Evolutionary conservation across 1,140 invertebrate genomes (phyloP), one percentile per base, ranked within the genome.

Genomic region (Habropoda laboriosa): DNA sequence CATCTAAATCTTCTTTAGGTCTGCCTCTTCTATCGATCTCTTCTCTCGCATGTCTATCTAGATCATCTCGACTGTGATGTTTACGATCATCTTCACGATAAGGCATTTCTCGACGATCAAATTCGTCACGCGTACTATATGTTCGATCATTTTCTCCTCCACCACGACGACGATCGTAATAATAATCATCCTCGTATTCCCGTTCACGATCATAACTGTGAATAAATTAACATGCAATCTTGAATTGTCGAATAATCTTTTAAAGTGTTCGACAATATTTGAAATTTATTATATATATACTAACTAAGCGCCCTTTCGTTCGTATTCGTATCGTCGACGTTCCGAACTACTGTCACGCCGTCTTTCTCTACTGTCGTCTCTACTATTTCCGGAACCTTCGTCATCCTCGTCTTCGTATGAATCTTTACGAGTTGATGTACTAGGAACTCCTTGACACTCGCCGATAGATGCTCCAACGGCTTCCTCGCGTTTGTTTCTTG

Each of bases 181-280:
- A 94, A 79, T 94, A 94, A 80, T 94, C 93, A 30, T 93, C 92
- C 4, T 93, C 91, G 49, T 89, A 93, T 32, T 92, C 91, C 1
- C 90, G 89, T 38, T 92, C 91, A 8, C 91, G 87, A 66, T 92
- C 91, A 21, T 91, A 91, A 51, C 90, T 92, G 27, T 71, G 90
- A 87, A 3, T 16, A 55, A 58, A n/a, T 66, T 24, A 38, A 27
- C n/a, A 61, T 45, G 42, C 16, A 42, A 75, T 53, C 2, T 64
- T 58, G 32, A 0, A 12, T 5, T 27, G 6, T 21, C 4, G 30
- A 30, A 4, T 21, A 42, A 58, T n/a, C 21, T 35, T 10, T 2
- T 5, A 12, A n/a, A 30, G n/a, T n/a, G n/a, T 6, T 60, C 3
- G 8, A 27, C 16, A 6, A 40, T 3, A 24, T 5, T 42, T 58